Base-by-base conservation (phyloP, 1,140 invertebrate species). In the Eupristina koningsbergeri region DNA sequence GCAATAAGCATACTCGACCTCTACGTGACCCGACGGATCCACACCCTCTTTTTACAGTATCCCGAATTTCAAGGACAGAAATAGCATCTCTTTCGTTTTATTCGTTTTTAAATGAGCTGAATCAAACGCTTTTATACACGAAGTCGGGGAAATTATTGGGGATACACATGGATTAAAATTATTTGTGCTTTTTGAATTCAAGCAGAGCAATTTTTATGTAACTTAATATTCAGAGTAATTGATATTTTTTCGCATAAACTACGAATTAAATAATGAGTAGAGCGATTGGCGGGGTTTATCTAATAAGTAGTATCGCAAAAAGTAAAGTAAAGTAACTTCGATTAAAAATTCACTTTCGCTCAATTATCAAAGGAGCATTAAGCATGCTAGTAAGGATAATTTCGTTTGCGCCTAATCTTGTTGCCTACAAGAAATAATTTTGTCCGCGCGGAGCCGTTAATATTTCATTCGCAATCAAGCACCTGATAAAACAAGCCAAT, bases 401-500 rank as follows among this genome's bases (percentile, higher is more conserved):
- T 34, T 19, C 22, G 15, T 36, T 67, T 13, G 11, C 31, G 8
- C 31, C 64, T 36, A 36, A 73, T 45, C 8, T 73, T 3, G 6
- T 22, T n/a, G 69, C 13, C 29, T 45, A n/a, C 26, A 45, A 45
- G 69, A 45, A 36, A 39, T 17, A 36, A 73, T 73, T 73, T 73
- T 45, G 41, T 45, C 39, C 39, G 3, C 17, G 9, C 29, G 22
- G 69, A 15, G 36, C 36, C 34, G 64, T 5, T 29, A 47, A 45
- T 45, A 73, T 31, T n/a, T 45, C 39, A 45, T 73, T 22, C 63
- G 83, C 85, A 58, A 71, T 36, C 22, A 29, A 34, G 3, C 29
- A 58, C 17, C 5, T 3, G 50, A 31, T 64, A 64, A 64, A 64
- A 64, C 29, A 31, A 64, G 61, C 6, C 39, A 77, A 41, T 61